phyloP scores from a whole-genome alignment of 2,113 vertebrate genomes.

The Pseudopipra pipra region DNA sequence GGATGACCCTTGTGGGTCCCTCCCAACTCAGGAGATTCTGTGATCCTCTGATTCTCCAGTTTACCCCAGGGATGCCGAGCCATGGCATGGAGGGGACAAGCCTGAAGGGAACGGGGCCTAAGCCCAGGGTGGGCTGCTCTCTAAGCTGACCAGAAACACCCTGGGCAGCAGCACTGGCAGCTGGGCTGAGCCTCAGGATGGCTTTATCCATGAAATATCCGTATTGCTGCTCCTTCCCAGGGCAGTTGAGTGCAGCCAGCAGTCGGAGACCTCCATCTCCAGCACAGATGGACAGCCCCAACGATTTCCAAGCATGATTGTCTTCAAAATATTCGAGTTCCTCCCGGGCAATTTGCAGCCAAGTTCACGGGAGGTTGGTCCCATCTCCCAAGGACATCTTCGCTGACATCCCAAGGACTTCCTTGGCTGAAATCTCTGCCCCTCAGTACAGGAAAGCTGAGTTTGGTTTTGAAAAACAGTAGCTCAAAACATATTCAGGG shows the following conservation, averaged over 20 bases:
- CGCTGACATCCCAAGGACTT: background rate
- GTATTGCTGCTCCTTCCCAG: background rate
- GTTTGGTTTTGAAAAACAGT: background rate
- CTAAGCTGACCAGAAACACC: background rate
- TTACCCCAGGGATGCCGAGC: background rate
- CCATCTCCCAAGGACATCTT: background rate
- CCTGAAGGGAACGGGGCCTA: background rate
- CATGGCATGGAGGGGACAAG: rapidly evolving
- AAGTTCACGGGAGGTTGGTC: background rate
- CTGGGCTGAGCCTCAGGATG: background rate
- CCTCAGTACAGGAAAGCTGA: background rate
- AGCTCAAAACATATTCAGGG: background rate
- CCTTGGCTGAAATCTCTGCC: background rate
- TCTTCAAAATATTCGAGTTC: background rate
- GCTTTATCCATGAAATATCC: background rate
- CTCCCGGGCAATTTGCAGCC: background rate
- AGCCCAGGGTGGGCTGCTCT: background rate
- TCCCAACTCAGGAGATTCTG: background rate
- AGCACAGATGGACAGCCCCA: background rate
- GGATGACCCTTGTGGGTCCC: background rate
- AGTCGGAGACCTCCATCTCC: background rate
- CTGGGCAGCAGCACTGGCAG: background rate
- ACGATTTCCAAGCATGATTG: background rate
- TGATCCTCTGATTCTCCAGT: background rate
- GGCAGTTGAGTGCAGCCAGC: background rate